Percentiles rank a stretch among this genome's conserved stretches.
Evolutionary conservation across 2,797 vertebrate genomes (phyloP).

Genomic region (Myripristis jacobus): DNA sequence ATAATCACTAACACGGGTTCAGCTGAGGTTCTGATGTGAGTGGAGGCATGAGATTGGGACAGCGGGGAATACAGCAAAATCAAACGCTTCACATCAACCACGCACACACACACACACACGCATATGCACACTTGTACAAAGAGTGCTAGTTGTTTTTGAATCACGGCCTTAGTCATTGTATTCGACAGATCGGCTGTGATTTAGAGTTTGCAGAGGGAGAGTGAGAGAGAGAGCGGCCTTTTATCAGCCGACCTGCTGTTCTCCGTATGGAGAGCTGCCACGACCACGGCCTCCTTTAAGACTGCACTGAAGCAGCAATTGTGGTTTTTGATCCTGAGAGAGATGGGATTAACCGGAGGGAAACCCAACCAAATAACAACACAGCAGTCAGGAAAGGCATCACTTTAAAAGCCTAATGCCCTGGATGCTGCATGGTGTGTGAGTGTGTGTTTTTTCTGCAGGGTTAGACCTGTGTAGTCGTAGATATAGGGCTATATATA

Average conservation of each 20-base stretch:
- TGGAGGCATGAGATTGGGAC: neutral
- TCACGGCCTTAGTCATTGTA: conserved; percentile 21
- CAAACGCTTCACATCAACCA: conserved; percentile 11
- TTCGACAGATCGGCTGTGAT: conserved; percentile 54
- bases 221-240: conserved; percentile 31
- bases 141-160: conserved; percentile 32
- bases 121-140: conserved; percentile 7
- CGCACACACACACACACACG: conserved; percentile 13
- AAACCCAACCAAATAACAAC: conserved; percentile 42
- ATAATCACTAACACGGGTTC: neutral
- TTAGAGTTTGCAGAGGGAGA: conserved; percentile 45
- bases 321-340: conserved; percentile 49
- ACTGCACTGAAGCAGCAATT: conserved; percentile 29
- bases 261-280: conserved; percentile 30
- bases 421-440: neutral
- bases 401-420: conserved; percentile 22
- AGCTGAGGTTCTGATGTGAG: conserved; percentile 1
- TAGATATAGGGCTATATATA: conserved; percentile 41
- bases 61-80: conserved; percentile 6
- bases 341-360: conserved; percentile 26
- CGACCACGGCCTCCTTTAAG: conserved; percentile 36
- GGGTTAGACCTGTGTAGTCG: conserved; percentile 18
- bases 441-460: conserved; percentile 18
- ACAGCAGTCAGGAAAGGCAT: conserved; percentile 22
- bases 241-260: conserved; percentile 53